A percentile compares a stretch with the other conserved stretches of the same genome.
Conservation (phyloP, 2,113 vertebrate genomes). For the Benitochromis conjunctus region DNA sequence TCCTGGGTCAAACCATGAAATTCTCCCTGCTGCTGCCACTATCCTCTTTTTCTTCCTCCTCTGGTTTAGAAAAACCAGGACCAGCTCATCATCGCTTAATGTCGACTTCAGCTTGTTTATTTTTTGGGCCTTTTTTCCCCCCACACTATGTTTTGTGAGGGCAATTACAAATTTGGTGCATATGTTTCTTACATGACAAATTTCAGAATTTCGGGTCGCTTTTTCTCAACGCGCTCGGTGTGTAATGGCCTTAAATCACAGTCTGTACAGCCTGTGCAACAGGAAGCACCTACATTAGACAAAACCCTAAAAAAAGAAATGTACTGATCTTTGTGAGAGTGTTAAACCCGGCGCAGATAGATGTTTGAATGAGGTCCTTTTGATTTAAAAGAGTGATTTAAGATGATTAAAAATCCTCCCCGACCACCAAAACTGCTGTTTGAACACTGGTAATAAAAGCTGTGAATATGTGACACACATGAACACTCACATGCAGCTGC, state of each 20-base stretch:
- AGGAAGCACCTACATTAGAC: not conserved
- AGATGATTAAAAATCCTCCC: not conserved
- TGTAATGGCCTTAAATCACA: not conserved
- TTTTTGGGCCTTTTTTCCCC: not conserved
- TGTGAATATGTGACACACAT: not conserved
- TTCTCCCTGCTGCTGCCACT: not conserved
- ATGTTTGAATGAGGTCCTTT: not conserved
- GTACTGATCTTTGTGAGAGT: not conserved
- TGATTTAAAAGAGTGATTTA: not conserved
- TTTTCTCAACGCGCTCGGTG: accelerated
- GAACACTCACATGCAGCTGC: slow-evolving; percentile 14
- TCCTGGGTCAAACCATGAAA: not conserved
- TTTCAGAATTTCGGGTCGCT: not conserved
- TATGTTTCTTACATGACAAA: not conserved
- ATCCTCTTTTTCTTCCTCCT: not conserved
- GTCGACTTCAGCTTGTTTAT: not conserved
- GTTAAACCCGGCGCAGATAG: accelerated
- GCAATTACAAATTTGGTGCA: not conserved
- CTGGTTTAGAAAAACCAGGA: not conserved
- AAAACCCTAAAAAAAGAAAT: not conserved
- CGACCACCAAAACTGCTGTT: not conserved
- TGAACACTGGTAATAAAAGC: not conserved
- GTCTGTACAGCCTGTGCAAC: not conserved
- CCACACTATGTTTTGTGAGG: not conserved
- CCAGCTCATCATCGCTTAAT: too few species aligned